A percentile compares a stretch with the other conserved stretches of the same genome.
Evolutionary conservation across 2,797 vertebrate genomes (phyloP).

Genomic region (Periparus ater): DNA sequence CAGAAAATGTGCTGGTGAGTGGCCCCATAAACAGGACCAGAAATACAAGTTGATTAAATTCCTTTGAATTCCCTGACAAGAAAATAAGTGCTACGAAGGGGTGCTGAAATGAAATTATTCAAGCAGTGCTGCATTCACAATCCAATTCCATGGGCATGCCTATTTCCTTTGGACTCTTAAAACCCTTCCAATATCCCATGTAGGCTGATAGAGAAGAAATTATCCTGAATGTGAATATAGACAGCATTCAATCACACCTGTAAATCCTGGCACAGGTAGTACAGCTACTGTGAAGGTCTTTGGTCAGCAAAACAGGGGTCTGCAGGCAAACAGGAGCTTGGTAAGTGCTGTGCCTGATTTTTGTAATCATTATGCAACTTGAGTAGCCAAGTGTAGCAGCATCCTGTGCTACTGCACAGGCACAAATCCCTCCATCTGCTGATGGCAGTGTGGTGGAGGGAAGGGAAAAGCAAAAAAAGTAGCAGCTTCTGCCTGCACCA

Average conservation of each 20-base stretch:
- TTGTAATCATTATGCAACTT: not conserved
- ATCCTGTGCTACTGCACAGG: not conserved
- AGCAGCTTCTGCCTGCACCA: not conserved
- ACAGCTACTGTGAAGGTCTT: not conserved
- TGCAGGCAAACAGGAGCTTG: not conserved
- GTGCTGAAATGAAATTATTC: slow-evolving; percentile 20
- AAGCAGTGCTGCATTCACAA: not conserved
- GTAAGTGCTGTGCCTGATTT: not conserved
- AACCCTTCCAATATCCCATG: not conserved
- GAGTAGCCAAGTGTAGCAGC: not conserved
- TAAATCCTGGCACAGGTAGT: slow-evolving; percentile 1
- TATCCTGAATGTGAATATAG: not conserved
- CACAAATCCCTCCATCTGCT: not conserved
- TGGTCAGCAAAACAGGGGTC: not conserved
- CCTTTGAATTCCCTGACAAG: not conserved
- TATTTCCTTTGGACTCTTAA: slow-evolving; percentile 24
- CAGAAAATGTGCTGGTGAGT: not conserved
- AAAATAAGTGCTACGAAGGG: slow-evolving; percentile 12
- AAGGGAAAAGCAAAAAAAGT: not conserved
- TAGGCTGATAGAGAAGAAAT: not conserved
- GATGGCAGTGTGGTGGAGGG: not conserved
- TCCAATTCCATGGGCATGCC: not conserved
- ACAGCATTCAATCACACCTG: not conserved
- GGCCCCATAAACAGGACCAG: not conserved
- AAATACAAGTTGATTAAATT: slow-evolving; percentile 14